Percentiles rank a stretch among this genome's conserved stretches.
Conservation (phyloP, 1,140 invertebrate species). For the Danaus melanippus region DNA sequence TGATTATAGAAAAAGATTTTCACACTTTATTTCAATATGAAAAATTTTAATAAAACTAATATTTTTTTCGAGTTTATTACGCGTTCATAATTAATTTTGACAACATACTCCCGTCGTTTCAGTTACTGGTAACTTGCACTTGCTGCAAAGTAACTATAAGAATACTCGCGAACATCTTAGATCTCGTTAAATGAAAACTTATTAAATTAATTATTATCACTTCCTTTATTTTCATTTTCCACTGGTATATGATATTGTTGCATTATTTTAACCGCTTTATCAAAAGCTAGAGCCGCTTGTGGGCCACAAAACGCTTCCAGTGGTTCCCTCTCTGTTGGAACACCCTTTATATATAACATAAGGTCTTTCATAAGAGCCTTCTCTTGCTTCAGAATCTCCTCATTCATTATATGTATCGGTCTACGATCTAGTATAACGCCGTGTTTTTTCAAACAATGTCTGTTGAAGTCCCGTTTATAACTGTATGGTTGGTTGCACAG, state of each 20-base stretch:
- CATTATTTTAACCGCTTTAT: slow-evolving; percentile 32
- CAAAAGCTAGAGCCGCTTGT: slow-evolving; percentile 33
- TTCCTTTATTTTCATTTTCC: slow-evolving; percentile 6
- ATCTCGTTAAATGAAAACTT: too few relatives aligned
- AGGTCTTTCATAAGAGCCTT: slow-evolving; percentile 36
- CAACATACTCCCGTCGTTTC: too few relatives aligned
- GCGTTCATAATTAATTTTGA: too few relatives aligned
- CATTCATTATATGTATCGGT: slow-evolving; percentile 41
- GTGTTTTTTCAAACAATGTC: slow-evolving; percentile 56
- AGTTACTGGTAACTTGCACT: too few relatives aligned
- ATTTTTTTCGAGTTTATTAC: too few relatives aligned
- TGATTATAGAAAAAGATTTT: too few relatives aligned
- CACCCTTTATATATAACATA: slow-evolving; percentile 26
- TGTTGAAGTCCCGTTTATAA: slow-evolving; percentile 52
- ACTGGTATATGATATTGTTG: slow-evolving; percentile 27
- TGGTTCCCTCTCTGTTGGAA: slow-evolving; percentile 24
- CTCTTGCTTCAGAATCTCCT: slow-evolving; percentile 40
- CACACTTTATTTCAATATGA: too few relatives aligned
- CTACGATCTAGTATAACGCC: slow-evolving; percentile 42
- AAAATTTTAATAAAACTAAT: too few relatives aligned
- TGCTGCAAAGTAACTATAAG: too few relatives aligned
- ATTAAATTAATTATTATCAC: too few relatives aligned
- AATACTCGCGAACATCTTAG: too few relatives aligned
- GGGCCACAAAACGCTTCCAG: slow-evolving; percentile 39
- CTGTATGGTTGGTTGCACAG: slow-evolving; percentile 51